These are phyloP conservation scores for Cetoscarus ocellatus DNA, from an alignment of 2,797 vertebrate genomes.

Conservation along the genomic window DNA sequence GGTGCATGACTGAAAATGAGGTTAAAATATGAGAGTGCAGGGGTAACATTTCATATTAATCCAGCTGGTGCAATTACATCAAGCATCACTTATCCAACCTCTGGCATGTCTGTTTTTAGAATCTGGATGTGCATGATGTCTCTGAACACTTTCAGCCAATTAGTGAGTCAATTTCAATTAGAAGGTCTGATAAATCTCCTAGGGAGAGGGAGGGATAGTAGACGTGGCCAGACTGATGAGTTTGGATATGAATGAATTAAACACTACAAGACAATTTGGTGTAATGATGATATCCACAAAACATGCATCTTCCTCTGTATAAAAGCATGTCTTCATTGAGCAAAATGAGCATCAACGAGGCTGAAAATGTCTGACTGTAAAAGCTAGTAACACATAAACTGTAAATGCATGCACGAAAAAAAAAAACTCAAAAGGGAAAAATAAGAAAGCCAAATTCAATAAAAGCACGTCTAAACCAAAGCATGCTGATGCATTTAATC, in stretches of 20 bases:
- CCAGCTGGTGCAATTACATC: slow-evolving; percentile 30
- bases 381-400: slow-evolving; percentile 7
- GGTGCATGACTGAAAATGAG: slow-evolving; percentile 23
- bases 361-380: background rate
- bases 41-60: slow-evolving; percentile 26
- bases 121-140: slow-evolving; percentile 42
- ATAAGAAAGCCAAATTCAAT: slow-evolving; percentile 24
- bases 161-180: slow-evolving; percentile 51
- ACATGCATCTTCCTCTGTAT: slow-evolving; percentile 26
- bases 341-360: slow-evolving; percentile 10
- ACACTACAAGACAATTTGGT: slow-evolving; percentile 1
- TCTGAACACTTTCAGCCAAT: slow-evolving; percentile 44
- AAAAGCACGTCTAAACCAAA: slow-evolving; percentile 1
- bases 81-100: slow-evolving; percentile 38
- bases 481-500: background rate
- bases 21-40: slow-evolving; percentile 16
- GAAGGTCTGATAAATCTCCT: slow-evolving; percentile 35
- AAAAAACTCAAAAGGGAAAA: slow-evolving; percentile 1
- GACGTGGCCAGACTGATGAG: slow-evolving; percentile 42
- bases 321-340: slow-evolving; percentile 18
- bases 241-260: slow-evolving; percentile 44
- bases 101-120: slow-evolving; percentile 21
- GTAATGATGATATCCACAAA: slow-evolving; percentile 22
- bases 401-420: background rate
- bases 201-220: slow-evolving; percentile 13